Evolutionary conservation across 2,888 invertebrate genomes (phyloP), one percentile per base, ranked within the genome.

Genomic region (Amphipyra berbera): DNA sequence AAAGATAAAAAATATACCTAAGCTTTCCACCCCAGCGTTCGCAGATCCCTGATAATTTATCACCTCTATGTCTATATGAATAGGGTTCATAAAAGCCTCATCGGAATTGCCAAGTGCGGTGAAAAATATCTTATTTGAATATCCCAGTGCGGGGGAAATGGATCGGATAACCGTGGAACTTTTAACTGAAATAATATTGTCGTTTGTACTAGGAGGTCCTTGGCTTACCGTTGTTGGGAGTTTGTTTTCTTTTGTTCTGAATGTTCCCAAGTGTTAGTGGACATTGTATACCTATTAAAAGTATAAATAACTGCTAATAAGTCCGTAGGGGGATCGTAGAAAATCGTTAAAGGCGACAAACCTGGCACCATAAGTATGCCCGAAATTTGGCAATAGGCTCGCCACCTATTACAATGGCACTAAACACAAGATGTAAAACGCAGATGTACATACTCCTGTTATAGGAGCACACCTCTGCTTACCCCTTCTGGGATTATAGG

Each of bases 151-250:
- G 79, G 72, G 77, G 81, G 85, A 85, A 88, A 89, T 86, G 88
- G 89, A 89, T 87, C 86, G 89, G 86, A 88, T 89, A 87, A 89
- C 84, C 83, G 83, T 79, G 82, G 82, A 89, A 90, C 88, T 90
- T 90, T 90, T 90, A 90, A 89, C 89, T 89, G 88, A 90, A 90
- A 90, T 90, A 90, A 90, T 90, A 90, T 89, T 90, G 86, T 88
- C 87, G 85, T 88, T 87, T 85, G 85, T 85, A 78, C 76, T 82
- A 79, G 76, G 81, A 79, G 79, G 77, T 74, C 74, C 72, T 76
- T 71, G 71, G 66, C 73, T 71, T 81, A 65, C 60, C 50, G 72
- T 21, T 59, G 62, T 49, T 61, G 60, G 67, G 71, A 70, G 65
- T 75, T 72, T 65, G 73, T 71, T 68, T 70, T 75, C 55, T 61